Evolutionary conservation across 2,113 vertebrate species (phyloP), one percentile per base, ranked within the genome.

Genomic region (Anser cygnoides): DNA sequence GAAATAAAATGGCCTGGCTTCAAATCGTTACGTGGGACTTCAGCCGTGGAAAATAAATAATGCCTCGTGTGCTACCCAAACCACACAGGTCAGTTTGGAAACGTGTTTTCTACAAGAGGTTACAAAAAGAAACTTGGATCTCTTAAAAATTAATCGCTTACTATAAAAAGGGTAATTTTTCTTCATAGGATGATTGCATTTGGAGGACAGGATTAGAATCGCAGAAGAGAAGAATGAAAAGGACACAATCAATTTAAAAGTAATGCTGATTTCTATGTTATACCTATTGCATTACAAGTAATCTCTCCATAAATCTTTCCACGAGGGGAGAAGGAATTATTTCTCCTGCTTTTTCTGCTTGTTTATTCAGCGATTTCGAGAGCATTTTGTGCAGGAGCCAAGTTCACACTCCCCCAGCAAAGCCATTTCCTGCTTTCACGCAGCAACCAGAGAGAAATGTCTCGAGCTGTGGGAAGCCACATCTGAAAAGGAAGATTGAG

Each of bases 401-500:
- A 91, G 87, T 80, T 94, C 95, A 70, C 91, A 84, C 92, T 92
- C 87, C 92, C 86, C 50, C 84, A 65, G 76, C 92, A 94, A 94
- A 91, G 87, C 91, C 89, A 83, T 94, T 94, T 96, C 96, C 96
- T 96, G 95, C 96, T 97, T 92, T 94, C 87, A 91, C 91, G 82
- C 89, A 93, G 91, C 66, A 87, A 89, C 35, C 61, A 86, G 79
- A 52, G 67, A 90, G 88, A 79, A 89, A 91, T 13, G 20, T 91
- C 93, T 95, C 75, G 73, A 95, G 92, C 95, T 93, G 95, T 81
- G 95, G 92, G 91, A 95, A 97, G 89, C 96, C 95, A 95, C 95
- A 95, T 94, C 92, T 94, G 92, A 94, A 80, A 87, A 78, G 89
- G 70, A 81, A 90, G 78, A 44, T 85, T 58, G 86, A 44, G 75